Evolutionary conservation across 2,888 invertebrate species (phyloP), one percentile per base, ranked within the genome.

Genomic region (Hypercompe scribonia): DNA sequence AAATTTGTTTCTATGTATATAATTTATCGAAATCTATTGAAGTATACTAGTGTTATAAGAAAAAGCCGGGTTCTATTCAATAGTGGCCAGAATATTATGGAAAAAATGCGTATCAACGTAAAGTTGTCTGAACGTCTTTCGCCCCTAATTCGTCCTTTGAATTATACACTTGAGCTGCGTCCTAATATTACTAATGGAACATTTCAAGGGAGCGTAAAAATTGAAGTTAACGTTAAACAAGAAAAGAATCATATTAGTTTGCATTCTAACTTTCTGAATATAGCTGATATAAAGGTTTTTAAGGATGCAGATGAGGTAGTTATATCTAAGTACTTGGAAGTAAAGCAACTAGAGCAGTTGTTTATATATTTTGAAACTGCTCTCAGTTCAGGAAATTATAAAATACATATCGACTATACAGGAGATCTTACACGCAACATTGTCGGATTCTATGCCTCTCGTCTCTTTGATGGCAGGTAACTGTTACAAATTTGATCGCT

Each of bases 401-500:
- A 92, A 24, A 88, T 98, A 24, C 87, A 91, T 64, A 95, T 98
- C 65, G 91, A 96, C 58, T 98, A 97, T 86, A 91, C 92, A 77
- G 98, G 98, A 0, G 95, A 96, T 78, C 94, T 97, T 88, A 96
- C 96, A 39, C 95, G 96, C 77, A 96, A 97, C 79, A 97, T 98
- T 85, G 97, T 97, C 72, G 98, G 98, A 8, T 96, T 98, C 73
- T 98, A 98, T 89, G 96, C 96, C 80, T 98, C 98, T 75, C 95
- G 93, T 11, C 97, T 98, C 79, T 92, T 90, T 69, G 91, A 95
- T 85, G 86, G 92, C 76, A 95, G 96, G 97, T 95, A 89, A 73
- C 54, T 63, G 21, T 28, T 33, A 50, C 7, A 3, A 24, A 31
- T n/a, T n/a, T n/a, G n/a, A n/a, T n/a, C n/a, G n/a, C n/a, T n/a